Evolutionary conservation across 2,113 vertebrate genomes (phyloP), one percentile per base, ranked within the genome.

Genomic region (Bufo bufo): DNA sequence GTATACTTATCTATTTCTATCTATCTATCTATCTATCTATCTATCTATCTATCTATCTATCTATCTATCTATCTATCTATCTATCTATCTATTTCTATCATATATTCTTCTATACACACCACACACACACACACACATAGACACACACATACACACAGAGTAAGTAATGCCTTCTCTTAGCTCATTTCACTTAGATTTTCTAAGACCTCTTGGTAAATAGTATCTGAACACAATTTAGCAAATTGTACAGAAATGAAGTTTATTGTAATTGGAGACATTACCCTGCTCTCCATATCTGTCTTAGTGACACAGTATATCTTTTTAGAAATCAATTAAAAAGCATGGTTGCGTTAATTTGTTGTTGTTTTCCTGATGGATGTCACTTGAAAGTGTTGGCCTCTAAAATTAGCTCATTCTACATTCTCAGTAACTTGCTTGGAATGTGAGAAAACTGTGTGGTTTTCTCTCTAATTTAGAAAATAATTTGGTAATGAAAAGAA

Each of bases 401-500:
- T 84, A 84, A 84, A 89, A 89, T 89, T 84, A 78, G 82, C 87
- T 78, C 17, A 84, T 89, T 84, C 84, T 49, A 69, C 59, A 66
- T 72, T 84, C 82, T 84, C 59, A 19, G 72, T 84, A 84, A 89
- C 87, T 84, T 56, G 69, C 69, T 66, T 65, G 45, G 74, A 75
- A 78, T 84, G 75, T 65, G 72, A 71, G 61, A 84, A 77, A 78
- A 69, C 81, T 52, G 49, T 9, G 61, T 72, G 84, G 58, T 84
- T 89, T 89, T 84, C 63, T 63, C 75, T 77, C 82, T 33, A 72
- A 89, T 89, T 89, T 89, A 84, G 81, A 61, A 89, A 82, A 89
- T 63, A 56, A 84, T 89, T 84, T 84, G 87, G 87, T 65, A 89
- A 89, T 89, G 87, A 84, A 89, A 89, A 84, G 80, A 58, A 84